These are phyloP conservation scores for Acanthurus leucopareius DNA, from an alignment of 2,797 vertebrate genomes.

Conservation along the genomic window DNA sequence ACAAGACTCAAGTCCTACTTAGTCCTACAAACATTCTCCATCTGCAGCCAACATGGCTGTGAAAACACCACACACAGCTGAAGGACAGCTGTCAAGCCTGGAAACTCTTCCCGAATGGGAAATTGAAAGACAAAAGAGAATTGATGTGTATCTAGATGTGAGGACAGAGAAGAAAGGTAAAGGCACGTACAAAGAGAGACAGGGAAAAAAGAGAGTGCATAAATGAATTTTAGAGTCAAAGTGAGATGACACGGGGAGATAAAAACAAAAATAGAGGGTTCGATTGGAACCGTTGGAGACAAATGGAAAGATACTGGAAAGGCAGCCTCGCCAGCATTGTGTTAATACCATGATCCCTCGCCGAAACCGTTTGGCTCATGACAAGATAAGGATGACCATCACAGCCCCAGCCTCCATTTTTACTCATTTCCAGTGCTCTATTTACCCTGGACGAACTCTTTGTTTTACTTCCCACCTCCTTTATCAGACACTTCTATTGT, in stretches of 20 bases:
- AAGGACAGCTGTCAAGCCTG: conserved; percentile 61
- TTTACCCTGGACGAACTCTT: conserved; percentile 44
- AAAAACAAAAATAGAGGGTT: conserved; percentile 66
- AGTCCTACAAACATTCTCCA: conserved; percentile 36
- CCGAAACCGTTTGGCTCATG: conserved; percentile 72
- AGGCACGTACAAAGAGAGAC: background rate
- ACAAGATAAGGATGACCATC: conserved; percentile 81
- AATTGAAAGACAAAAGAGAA: conserved; percentile 8
- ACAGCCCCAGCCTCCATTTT: conserved; percentile 65
- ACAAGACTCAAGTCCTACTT: conserved; percentile 11
- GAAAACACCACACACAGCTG: conserved; percentile 38
- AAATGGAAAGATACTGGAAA: conserved; percentile 76
- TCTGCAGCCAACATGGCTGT: conserved; percentile 29
- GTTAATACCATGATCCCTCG: conserved; percentile 54
- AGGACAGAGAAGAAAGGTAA: conserved; percentile 14
- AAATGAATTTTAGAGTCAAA: conserved; percentile 73
- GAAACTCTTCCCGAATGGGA: conserved; percentile 32
- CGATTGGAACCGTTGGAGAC: conserved; percentile 73
- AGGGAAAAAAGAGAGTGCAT: conserved; percentile 44
- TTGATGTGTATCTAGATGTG: conserved; percentile 49
- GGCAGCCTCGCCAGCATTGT: conserved; percentile 54
- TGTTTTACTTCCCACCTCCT: background rate
- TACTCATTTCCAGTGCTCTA: conserved; percentile 52
- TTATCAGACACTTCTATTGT: conserved; percentile 50
- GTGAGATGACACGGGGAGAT: conserved; percentile 76